Percentiles rank a stretch among this genome's conserved stretches.
phyloP scores from a whole-genome alignment of 1,140 invertebrate genomes.

The Temnothorax nylanderi region DNA sequence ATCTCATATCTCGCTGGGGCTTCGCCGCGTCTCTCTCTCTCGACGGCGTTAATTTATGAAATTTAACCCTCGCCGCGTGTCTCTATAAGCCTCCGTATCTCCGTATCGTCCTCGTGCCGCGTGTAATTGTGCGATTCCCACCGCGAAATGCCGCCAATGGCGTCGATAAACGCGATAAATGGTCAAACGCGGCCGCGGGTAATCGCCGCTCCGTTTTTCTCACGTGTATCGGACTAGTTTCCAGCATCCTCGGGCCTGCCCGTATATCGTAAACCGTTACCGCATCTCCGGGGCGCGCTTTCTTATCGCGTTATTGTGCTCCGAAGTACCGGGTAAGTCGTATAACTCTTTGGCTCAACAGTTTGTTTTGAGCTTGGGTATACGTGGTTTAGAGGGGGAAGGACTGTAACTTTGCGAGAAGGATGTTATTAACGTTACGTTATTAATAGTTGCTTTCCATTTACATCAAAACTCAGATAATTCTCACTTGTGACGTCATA shows the following conservation, averaged over 20 bases:
- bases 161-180: conserved; percentile 1
- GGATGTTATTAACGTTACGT: too few species aligned
- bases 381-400: not conserved
- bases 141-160: not conserved
- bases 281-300: conserved; percentile 7
- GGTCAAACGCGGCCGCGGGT: not conserved
- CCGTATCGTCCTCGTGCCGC: not conserved
- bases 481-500: too few species aligned
- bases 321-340: conserved; percentile 24
- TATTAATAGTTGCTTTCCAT: too few species aligned
- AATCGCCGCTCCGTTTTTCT: conserved; percentile 13
- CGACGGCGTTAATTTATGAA: not conserved
- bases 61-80: not conserved
- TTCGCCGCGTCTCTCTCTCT: not conserved
- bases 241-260: not conserved
- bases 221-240: not conserved
- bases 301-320: conserved; percentile 40
- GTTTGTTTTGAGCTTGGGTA: not conserved
- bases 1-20: not conserved
- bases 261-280: conserved; percentile 31
- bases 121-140: not conserved
- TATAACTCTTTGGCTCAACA: not conserved
- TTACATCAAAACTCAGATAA: too few species aligned
- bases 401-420: too few species aligned
- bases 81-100: not conserved